Conservation (phyloP, 2,888 invertebrate species). For the Latrodectus elegans region DNA sequence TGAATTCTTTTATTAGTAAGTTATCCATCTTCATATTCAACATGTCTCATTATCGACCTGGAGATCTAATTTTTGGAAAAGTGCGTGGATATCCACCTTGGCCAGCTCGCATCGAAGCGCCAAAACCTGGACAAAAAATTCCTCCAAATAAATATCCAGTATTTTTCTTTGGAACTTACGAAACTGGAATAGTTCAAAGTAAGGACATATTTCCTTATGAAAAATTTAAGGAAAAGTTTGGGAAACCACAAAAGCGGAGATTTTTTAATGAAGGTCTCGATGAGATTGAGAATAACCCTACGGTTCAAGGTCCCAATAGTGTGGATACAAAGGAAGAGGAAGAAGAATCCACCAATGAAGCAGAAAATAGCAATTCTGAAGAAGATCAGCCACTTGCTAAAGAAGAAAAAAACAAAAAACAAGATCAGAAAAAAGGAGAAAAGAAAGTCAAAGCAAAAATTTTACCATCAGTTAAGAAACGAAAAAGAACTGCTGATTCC, state of each 20-base stretch:
- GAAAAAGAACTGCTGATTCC: slow-evolving; percentile 33
- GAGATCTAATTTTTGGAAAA: slow-evolving; percentile 96
- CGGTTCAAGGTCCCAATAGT: slow-evolving; percentile 36
- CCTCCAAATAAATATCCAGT: slow-evolving; percentile 77
- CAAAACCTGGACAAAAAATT: slow-evolving; percentile 69
- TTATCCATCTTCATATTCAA: neutral
- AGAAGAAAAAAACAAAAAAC: slow-evolving; percentile 1
- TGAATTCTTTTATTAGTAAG: neutral
- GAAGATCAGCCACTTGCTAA: slow-evolving; percentile 1
- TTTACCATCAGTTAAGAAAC: slow-evolving; percentile 13
- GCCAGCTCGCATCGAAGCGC: slow-evolving; percentile 82
- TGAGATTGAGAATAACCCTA: slow-evolving; percentile 75
- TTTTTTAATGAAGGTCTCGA: slow-evolving; percentile 76
- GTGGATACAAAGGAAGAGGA: neutral
- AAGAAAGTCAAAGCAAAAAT: slow-evolving; percentile 34
- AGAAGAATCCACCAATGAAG: slow-evolving; percentile 33
- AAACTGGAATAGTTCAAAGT: slow-evolving; percentile 77
- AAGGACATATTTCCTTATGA: slow-evolving; percentile 76
- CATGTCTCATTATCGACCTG: slow-evolving; percentile 78
- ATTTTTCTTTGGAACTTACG: slow-evolving; percentile 94
- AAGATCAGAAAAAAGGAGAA: slow-evolving; percentile 31
- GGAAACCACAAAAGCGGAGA: slow-evolving; percentile 74
- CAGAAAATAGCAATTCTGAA: slow-evolving; percentile 12
- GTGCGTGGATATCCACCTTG: slow-evolving; percentile 97
- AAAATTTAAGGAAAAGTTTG: slow-evolving; percentile 75